phyloP scores from a whole-genome alignment of 2,113 vertebrate genomes.

The Tenrec ecaudatus region DNA sequence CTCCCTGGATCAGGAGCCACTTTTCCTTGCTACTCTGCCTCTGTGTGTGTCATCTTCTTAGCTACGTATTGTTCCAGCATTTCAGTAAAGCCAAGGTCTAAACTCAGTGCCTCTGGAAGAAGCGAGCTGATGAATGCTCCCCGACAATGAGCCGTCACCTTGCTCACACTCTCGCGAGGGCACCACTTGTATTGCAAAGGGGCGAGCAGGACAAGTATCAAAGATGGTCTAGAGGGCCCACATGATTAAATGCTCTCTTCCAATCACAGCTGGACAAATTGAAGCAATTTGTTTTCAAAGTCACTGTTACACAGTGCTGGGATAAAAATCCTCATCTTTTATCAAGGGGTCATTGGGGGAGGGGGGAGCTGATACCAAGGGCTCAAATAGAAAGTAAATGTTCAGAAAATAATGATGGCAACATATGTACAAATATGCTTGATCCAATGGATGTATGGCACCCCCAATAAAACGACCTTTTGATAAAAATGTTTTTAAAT shows the following conservation, averaged over 20 bases:
- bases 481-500: no score
- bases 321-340: not conserved
- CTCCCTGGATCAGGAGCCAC: not conserved
- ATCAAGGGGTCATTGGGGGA: no score
- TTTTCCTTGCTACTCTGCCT: not conserved
- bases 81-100: not conserved
- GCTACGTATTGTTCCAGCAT: not conserved
- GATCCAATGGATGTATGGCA: no score
- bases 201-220: not conserved
- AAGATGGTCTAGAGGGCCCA: not conserved
- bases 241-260: not conserved
- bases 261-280: not conserved
- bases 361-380: no score
- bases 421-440: no score
- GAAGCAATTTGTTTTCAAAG: not conserved
- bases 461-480: no score
- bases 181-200: not conserved
- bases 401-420: no score
- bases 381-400: no score
- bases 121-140: not conserved
- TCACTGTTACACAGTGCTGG: not conserved
- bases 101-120: not conserved
- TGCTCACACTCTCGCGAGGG: not conserved
- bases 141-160: not conserved
- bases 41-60: not conserved